A percentile compares a stretch with the other conserved stretches of the same genome.
These are phyloP conservation scores for Drosophila seclusa DNA, from an alignment of 2,888 invertebrate species.

Conservation along the genomic window DNA sequence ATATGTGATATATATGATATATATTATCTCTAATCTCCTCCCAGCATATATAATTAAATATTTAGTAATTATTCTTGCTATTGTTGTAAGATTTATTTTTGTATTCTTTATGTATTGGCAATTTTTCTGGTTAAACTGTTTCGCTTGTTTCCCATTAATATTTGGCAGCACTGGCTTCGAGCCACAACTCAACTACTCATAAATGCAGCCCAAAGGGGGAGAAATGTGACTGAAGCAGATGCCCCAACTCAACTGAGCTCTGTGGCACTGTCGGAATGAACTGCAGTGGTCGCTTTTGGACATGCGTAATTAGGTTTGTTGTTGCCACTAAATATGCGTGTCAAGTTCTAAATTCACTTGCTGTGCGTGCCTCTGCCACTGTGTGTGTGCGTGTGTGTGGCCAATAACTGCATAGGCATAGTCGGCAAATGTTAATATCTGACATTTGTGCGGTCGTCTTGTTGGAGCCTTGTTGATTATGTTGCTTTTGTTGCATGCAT, in stretches of 20 bases:
- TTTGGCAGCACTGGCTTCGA: not conserved
- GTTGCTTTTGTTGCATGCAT: conserved; percentile 40
- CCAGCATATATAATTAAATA: not conserved
- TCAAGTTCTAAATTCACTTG: conserved; percentile 63
- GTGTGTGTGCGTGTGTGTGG: conserved; percentile 8
- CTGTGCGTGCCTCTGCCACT: conserved; percentile 4
- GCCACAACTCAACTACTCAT: conserved; percentile 36
- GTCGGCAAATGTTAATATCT: conserved; percentile 62
- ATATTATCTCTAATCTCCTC: not conserved
- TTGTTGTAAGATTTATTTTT: not conserved
- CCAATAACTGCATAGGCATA: conserved; percentile 52
- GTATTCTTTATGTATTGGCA: not conserved
- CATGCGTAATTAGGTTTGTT: conserved; percentile 80
- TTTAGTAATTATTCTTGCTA: not conserved
- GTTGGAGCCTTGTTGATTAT: conserved; percentile 26
- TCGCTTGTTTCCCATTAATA: not conserved
- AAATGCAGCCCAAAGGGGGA: conserved; percentile 47
- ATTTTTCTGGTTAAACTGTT: not conserved
- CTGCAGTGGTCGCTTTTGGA: conserved; percentile 59
- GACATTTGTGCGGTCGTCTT: conserved; percentile 28
- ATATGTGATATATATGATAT: not conserved
- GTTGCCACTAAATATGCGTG: conserved; percentile 79
- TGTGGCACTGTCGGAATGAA: conserved; percentile 5
- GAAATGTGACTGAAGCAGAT: conserved; percentile 13
- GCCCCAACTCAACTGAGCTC: conserved; percentile 13